Evolutionary conservation across 2,888 invertebrate genomes (phyloP).

Genomic region (Drosophila pseudotalamancana): DNA sequence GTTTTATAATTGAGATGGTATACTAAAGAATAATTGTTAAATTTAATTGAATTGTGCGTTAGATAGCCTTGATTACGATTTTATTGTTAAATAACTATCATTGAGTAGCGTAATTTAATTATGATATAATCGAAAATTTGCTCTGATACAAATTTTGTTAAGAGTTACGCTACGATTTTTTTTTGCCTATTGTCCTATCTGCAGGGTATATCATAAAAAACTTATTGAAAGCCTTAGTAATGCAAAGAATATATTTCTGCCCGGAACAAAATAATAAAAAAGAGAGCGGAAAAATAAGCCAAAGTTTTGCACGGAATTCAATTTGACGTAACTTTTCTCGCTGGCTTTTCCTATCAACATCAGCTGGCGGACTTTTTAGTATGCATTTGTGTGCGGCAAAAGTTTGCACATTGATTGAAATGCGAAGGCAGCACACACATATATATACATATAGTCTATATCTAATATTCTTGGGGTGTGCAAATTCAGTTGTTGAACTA

Average conservation of each 20-base stretch:
- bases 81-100: too few species aligned
- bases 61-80: too few species aligned
- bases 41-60: too few species aligned
- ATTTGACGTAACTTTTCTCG: constrained; percentile 67
- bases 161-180: too few species aligned
- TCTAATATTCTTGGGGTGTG: constrained; percentile 30
- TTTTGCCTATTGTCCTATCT: background rate
- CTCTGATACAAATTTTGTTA: too few species aligned
- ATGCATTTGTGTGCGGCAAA: constrained; percentile 54
- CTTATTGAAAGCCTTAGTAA: constrained; percentile 3
- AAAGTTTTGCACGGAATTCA: constrained; percentile 70
- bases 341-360: constrained; percentile 55
- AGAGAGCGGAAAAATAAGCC: constrained; percentile 4
- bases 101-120: too few species aligned
- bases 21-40: too few species aligned
- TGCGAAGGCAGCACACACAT: constrained; percentile 37
- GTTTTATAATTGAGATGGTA: too few species aligned
- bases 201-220: constrained; percentile 18
- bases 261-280: constrained; percentile 18
- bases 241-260: constrained; percentile 14
- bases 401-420: constrained; percentile 75
- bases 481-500: constrained; percentile 71
- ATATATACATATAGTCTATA: background rate
- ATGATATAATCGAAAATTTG: too few species aligned
- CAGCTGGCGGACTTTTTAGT: constrained; percentile 67